These are phyloP conservation scores for Elegia similella DNA, from an alignment of 2,888 invertebrate genomes.

Conservation along the genomic window DNA sequence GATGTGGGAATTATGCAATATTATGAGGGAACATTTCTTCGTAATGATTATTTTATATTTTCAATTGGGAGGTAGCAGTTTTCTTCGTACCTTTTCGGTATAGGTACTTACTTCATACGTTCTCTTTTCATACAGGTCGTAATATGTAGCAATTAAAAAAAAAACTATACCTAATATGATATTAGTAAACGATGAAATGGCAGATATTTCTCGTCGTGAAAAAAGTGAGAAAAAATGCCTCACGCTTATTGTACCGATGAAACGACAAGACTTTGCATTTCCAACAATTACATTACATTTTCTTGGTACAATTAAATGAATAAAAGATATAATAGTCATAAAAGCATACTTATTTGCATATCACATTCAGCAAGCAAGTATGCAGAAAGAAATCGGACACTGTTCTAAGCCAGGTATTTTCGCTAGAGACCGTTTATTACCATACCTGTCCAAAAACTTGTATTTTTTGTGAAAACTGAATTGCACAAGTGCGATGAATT, in stretches of 20 bases:
- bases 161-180: too few species aligned
- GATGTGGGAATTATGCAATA: constrained; percentile 8
- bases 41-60: constrained; percentile 1
- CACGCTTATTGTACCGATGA: too few species aligned
- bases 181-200: too few species aligned
- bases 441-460: constrained; percentile 35
- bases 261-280: too few species aligned
- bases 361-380: background rate
- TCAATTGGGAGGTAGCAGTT: background rate
- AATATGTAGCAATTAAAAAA: too few species aligned
- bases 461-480: constrained; percentile 47
- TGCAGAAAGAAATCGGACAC: constrained; percentile 4
- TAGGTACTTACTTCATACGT: background rate
- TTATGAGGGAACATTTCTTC: background rate
- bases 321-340: background rate
- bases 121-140: too few species aligned
- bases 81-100: background rate
- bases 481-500: constrained; percentile 53
- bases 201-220: too few species aligned
- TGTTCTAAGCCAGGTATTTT: constrained; percentile 2
- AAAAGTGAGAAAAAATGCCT: too few species aligned
- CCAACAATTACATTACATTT: too few species aligned
- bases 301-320: background rate
- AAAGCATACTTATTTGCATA: background rate
- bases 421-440: constrained; percentile 32